Evolutionary conservation across 35 echinoderm and acorn worm genomes (phyloP).

Genomic region (Antedon bifida): DNA sequence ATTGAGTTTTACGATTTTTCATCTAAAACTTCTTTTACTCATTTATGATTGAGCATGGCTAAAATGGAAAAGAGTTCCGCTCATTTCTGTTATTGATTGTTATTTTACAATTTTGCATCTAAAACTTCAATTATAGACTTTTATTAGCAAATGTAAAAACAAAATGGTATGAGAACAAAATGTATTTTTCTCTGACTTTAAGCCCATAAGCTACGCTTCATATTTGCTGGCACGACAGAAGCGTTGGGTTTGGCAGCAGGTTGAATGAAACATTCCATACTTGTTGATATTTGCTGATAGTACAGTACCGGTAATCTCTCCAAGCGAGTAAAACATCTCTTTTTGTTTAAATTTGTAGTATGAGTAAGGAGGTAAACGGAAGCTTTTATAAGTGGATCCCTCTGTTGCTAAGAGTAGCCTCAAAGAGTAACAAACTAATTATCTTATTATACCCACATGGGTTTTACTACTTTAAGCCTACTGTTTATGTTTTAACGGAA

Average conservation of each 20-base stretch:
- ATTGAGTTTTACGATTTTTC: no score
- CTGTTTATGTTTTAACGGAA: background rate
- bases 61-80: no score
- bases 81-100: no score
- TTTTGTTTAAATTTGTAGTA: background rate
- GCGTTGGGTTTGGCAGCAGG: background rate
- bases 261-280: background rate
- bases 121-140: no score
- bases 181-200: no score
- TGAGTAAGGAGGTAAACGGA: background rate
- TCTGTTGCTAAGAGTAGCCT: background rate
- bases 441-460: background rate
- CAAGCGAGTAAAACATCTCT: background rate
- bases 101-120: no score
- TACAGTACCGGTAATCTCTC: background rate
- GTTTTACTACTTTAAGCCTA: background rate
- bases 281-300: background rate
- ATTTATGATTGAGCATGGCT: no score
- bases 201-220: no score
- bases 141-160: no score
- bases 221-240: no score
- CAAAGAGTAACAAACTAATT: background rate
- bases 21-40: no score
- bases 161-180: no score
- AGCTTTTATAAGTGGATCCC: background rate